phyloP scores from a whole-genome alignment of 2,888 invertebrate species.

The Patella pellucida region DNA sequence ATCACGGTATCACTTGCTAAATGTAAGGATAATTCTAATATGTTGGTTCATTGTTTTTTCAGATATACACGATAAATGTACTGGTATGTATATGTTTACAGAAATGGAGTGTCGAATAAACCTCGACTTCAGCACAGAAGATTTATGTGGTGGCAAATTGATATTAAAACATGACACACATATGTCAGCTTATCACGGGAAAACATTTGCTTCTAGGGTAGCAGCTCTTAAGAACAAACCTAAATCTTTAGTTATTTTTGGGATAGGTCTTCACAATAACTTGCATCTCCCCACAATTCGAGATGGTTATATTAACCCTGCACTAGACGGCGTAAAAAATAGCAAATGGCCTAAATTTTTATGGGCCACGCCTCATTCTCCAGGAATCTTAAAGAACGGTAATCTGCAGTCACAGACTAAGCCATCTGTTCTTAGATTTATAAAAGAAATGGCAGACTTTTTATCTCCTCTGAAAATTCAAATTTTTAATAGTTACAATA shows the following conservation, averaged over 20 bases:
- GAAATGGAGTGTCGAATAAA: conserved; percentile 23
- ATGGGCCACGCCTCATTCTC: conserved; percentile 31
- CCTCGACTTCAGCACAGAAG: conserved; percentile 11
- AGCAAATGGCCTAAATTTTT: conserved; percentile 27
- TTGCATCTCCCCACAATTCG: conserved; percentile 17
- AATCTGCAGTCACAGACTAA: conserved; percentile 18
- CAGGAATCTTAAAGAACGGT: conserved; percentile 34
- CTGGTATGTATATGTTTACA: conserved; percentile 29
- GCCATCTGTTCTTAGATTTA: conserved; percentile 23
- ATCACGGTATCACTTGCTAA: no score
- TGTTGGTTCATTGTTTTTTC: not conserved
- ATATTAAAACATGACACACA: conserved; percentile 22
- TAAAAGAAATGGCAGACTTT: conserved; percentile 15
- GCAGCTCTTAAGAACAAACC: conserved; percentile 13
- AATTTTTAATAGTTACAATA: not conserved
- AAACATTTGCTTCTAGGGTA: conserved; percentile 14
- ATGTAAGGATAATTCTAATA: no score
- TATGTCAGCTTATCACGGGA: not conserved
- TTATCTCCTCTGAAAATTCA: conserved; percentile 1
- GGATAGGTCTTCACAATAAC: conserved; percentile 32
- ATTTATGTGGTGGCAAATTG: conserved; percentile 19
- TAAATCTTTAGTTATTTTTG: conserved; percentile 29
- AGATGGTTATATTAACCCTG: conserved; percentile 11
- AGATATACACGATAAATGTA: conserved; percentile 19
- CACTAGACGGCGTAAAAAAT: conserved; percentile 9